phyloP scores from a whole-genome alignment of 2,888 invertebrate species.

The Stenodema calcarata region DNA sequence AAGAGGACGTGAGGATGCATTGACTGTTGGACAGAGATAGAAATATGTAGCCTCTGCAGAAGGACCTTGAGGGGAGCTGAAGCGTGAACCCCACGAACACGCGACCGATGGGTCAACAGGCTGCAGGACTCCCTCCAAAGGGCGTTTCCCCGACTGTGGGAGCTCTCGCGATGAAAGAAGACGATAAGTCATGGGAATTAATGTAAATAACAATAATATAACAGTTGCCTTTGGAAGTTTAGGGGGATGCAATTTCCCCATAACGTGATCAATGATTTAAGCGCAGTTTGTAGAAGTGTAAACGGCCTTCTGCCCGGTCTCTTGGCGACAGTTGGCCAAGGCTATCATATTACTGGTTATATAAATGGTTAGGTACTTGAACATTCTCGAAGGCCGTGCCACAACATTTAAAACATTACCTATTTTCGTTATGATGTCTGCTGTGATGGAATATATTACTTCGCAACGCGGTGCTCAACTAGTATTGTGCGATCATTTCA shows the following conservation, averaged over 20 bases:
- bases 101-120: background rate
- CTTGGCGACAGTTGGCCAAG: background rate
- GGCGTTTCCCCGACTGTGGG: background rate
- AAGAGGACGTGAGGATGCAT: background rate
- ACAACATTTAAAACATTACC: too few relatives aligned
- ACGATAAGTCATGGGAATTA: background rate
- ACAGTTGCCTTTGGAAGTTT: too few relatives aligned
- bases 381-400: too few relatives aligned
- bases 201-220: background rate
- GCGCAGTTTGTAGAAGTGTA: background rate
- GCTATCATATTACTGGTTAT: too few relatives aligned
- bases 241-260: background rate
- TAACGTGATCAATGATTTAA: background rate
- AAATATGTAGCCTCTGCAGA: background rate
- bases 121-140: background rate
- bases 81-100: constrained; percentile 4
- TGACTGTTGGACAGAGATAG: background rate
- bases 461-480: too few relatives aligned
- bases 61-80: constrained; percentile 4
- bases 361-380: too few relatives aligned
- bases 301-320: background rate
- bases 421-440: too few relatives aligned
- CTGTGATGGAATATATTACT: too few relatives aligned
- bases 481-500: too few relatives aligned
- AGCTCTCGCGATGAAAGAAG: background rate